A percentile compares a stretch with the other conserved stretches of the same genome.
Evolutionary conservation across 2,113 vertebrate species (phyloP).

Genomic region (Conger conger): DNA sequence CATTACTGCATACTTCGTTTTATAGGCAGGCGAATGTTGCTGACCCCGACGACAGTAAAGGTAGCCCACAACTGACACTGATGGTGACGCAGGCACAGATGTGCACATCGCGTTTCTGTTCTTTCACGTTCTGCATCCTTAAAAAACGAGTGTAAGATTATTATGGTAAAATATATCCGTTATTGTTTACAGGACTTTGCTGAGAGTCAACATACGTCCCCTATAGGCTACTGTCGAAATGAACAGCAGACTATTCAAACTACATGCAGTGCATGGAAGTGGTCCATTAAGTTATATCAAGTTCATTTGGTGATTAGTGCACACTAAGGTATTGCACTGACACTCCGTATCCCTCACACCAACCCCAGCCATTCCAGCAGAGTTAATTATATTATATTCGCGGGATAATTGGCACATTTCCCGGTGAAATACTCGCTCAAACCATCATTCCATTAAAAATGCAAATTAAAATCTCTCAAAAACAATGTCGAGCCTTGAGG

Average conservation of each 20-base stretch:
- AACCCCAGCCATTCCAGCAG: neutral
- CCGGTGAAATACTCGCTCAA: neutral
- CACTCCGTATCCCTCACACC: neutral
- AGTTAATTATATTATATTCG: neutral
- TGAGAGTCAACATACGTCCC: neutral
- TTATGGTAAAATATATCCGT: neutral
- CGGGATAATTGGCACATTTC: neutral
- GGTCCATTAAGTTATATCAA: neutral
- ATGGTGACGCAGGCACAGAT: neutral
- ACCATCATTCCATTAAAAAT: neutral
- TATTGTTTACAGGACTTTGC: neutral
- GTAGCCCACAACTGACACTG: conserved; percentile 8
- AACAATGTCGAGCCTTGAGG: neutral
- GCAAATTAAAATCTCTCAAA: neutral
- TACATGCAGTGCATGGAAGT: neutral
- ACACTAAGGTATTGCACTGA: neutral
- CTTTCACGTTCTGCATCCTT: neutral
- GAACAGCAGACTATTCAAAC: neutral
- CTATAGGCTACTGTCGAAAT: neutral
- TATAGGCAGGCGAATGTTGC: neutral
- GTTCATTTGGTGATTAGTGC: neutral
- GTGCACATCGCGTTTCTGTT: neutral
- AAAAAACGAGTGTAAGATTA: neutral
- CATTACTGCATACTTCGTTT: neutral
- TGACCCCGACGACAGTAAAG: neutral